Conservation (phyloP, 1,140 invertebrate species). For the Aphelenchoides fujianensis region DNA sequence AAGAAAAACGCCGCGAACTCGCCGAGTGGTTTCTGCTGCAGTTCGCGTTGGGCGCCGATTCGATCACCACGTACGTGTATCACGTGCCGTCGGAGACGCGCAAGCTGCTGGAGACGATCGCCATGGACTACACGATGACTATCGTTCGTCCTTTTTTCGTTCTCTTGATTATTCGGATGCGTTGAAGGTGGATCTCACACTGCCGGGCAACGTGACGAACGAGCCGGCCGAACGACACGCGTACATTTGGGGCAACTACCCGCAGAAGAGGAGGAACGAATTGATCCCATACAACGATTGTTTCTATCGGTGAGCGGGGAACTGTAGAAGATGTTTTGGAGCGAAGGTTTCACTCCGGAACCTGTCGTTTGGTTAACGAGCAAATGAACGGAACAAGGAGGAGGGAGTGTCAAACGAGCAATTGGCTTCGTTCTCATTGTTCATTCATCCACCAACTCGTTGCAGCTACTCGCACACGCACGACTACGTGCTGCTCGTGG, state of each 20-base stretch:
- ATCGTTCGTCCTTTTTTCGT: constrained; percentile 9
- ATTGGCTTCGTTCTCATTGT: too few relatives aligned
- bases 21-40: constrained; percentile 93
- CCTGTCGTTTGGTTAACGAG: neutral
- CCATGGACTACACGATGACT: neutral
- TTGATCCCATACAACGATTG: constrained; percentile 95
- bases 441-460: too few relatives aligned
- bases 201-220: constrained; percentile 86
- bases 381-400: too few relatives aligned
- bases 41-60: constrained; percentile 79
- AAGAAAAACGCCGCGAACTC: constrained; percentile 80
- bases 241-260: constrained; percentile 66
- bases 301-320: constrained; percentile 75
- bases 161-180: neutral
- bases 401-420: too few relatives aligned
- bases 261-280: constrained; percentile 89
- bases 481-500: constrained; percentile 81
- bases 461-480: constrained; percentile 68
- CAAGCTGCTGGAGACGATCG: constrained; percentile 75
- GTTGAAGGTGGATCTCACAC: constrained; percentile 73
- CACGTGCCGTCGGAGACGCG: constrained; percentile 84
- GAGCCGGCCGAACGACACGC: constrained; percentile 66
- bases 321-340: neutral
- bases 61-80: constrained; percentile 85
- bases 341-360: neutral